Conservation (phyloP, 2,797 vertebrate genomes). For the Phalloptychus januarius region DNA sequence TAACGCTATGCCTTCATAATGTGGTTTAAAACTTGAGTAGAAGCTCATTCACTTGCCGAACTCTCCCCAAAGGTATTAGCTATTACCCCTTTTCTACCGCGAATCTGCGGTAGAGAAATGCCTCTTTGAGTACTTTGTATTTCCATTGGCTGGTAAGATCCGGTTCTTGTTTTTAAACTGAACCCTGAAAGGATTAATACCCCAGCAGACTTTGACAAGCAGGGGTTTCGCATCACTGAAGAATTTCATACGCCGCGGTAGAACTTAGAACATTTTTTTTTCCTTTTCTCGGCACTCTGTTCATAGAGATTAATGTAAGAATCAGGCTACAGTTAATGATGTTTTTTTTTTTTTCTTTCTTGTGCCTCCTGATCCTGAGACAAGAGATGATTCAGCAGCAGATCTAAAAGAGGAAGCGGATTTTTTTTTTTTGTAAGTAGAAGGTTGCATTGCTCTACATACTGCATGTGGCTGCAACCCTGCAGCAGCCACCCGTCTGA, state of each 20-base stretch:
- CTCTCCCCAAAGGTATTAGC: not conserved
- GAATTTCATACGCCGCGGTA: no score
- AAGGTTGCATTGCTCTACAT: constrained; percentile 17
- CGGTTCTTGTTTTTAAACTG: not conserved
- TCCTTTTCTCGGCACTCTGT: not conserved
- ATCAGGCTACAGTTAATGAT: not conserved
- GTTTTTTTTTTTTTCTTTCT: not conserved
- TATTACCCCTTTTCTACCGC: not conserved
- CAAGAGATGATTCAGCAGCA: constrained; percentile 19
- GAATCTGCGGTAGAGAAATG: not conserved
- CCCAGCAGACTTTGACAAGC: not conserved
- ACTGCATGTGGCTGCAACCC: constrained; percentile 42
- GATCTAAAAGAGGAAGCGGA: constrained; percentile 35
- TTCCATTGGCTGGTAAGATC: not conserved
- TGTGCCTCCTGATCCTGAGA: not conserved
- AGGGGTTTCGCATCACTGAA: constrained; percentile 1
- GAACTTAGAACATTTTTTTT: not conserved
- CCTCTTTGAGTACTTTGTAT: not conserved
- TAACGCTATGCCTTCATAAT: no score
- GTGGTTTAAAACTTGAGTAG: no score
- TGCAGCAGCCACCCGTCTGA: constrained; percentile 53
- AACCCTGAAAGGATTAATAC: not conserved
- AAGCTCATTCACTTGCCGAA: no score
- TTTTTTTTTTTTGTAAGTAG: not conserved
- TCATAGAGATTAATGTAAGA: not conserved